Evolutionary conservation across 2,888 invertebrate genomes (phyloP).

Genomic region (Balanococcus diminutus): DNA sequence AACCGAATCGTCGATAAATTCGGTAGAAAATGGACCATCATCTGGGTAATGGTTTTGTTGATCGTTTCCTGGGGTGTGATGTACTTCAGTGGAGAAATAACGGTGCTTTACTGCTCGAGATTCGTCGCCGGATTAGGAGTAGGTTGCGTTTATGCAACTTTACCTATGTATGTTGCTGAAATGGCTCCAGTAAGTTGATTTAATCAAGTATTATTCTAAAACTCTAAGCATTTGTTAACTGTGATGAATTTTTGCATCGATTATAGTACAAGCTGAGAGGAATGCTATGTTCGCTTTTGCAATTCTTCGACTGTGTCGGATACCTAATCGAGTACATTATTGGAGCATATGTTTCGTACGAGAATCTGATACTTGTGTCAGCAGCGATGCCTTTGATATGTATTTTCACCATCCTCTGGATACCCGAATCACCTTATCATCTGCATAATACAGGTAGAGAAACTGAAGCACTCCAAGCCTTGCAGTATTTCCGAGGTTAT

Average conservation of each 20-base stretch:
- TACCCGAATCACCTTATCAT: slow-evolving; percentile 58
- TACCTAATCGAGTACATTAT: slow-evolving; percentile 72
- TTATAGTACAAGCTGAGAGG: slow-evolving; percentile 73
- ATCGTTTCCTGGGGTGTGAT: slow-evolving; percentile 68
- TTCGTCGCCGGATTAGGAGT: slow-evolving; percentile 67
- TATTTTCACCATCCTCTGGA: slow-evolving; percentile 55
- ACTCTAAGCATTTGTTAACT: no score
- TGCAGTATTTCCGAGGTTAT: slow-evolving; percentile 57
- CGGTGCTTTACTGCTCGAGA: slow-evolving; percentile 55
- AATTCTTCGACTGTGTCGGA: slow-evolving; percentile 74
- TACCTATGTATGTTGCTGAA: slow-evolving; percentile 87
- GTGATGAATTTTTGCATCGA: no score
- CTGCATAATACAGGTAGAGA: slow-evolving; percentile 56
- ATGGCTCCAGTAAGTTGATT: slow-evolving; percentile 70
- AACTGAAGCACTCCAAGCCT: slow-evolving; percentile 56
- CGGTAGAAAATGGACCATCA: slow-evolving; percentile 73
- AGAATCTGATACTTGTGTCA: slow-evolving; percentile 61
- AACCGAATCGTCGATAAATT: slow-evolving; percentile 71
- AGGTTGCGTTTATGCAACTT: slow-evolving; percentile 73
- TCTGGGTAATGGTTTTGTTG: slow-evolving; percentile 71
- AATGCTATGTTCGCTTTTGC: slow-evolving; percentile 79
- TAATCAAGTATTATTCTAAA: no score
- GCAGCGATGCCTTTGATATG: slow-evolving; percentile 56
- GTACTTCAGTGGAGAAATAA: slow-evolving; percentile 47
- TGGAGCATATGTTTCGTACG: slow-evolving; percentile 75